Evolutionary conservation across 2,797 vertebrate species (phyloP).

Genomic region (Poecile montanus): DNA sequence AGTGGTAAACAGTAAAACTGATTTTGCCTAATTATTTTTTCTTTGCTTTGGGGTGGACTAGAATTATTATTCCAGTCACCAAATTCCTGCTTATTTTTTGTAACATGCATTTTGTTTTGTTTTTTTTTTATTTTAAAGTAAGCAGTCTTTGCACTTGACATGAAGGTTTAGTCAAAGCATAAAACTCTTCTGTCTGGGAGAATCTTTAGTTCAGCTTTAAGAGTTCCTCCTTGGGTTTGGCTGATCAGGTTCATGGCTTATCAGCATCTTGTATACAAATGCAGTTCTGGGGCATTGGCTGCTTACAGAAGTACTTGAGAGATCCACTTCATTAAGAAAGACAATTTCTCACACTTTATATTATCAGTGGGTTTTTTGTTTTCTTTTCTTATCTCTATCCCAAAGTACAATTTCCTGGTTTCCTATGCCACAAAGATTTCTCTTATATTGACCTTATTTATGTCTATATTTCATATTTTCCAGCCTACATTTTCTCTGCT

Average conservation of each 20-base stretch:
- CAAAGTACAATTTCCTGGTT: neutral
- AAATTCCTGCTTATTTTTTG: neutral
- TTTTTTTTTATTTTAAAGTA: neutral
- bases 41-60: neutral
- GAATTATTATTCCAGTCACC: neutral
- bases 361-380: neutral
- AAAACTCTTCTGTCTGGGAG: neutral
- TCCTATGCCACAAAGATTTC: neutral
- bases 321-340: neutral
- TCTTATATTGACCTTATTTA: neutral
- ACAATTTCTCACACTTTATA: neutral
- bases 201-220: neutral
- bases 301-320: neutral
- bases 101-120: neutral
- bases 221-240: neutral
- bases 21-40: neutral
- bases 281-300: neutral
- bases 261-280: neutral
- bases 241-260: neutral
- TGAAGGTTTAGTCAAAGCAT: neutral
- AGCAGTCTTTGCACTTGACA: neutral
- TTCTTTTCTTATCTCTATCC: neutral
- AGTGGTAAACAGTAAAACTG: rapidly evolving
- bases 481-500: neutral
- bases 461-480: neutral